phyloP scores from a whole-genome alignment of 2,113 vertebrate species.

The Grammomys dolichurus region DNA sequence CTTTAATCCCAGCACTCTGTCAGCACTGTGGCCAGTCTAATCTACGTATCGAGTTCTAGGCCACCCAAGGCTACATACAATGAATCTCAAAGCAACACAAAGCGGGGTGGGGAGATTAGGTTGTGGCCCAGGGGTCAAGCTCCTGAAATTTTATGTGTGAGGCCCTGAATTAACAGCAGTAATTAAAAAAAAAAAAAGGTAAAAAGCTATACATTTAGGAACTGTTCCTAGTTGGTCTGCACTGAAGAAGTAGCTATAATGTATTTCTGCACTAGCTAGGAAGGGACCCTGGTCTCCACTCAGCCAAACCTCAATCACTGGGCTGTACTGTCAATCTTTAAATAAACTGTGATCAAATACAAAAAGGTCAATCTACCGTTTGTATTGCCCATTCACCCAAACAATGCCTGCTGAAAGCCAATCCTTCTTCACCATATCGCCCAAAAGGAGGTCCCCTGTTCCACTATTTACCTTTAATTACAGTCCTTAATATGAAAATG shows the following conservation, averaged over 20 bases:
- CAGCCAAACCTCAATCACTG: slow-evolving; percentile 19
- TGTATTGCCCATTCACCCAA: slow-evolving; percentile 11
- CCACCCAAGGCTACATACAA: not conserved
- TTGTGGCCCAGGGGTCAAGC: not conserved
- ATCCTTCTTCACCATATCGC: not conserved
- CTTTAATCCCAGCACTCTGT: not conserved
- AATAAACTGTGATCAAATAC: slow-evolving; percentile 39
- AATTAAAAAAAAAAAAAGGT: not conserved
- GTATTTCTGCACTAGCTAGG: not conserved
- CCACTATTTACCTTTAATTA: slow-evolving; percentile 68
- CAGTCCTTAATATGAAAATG: slow-evolving; percentile 66
- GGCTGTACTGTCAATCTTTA: not conserved
- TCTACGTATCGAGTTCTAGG: not conserved
- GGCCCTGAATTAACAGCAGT: not conserved
- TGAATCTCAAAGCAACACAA: not conserved
- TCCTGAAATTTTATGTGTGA: not conserved
- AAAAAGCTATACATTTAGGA: not conserved
- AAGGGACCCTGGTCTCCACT: not conserved
- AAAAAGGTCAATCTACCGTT: slow-evolving; percentile 30
- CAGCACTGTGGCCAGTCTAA: not conserved
- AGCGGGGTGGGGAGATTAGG: too few relatives aligned
- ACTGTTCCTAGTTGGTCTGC: not conserved
- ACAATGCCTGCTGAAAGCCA: slow-evolving; percentile 35
- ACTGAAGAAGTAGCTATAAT: not conserved
- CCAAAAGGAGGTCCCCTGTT: slow-evolving; percentile 46